A percentile compares a stretch with the other conserved stretches of the same genome.
phyloP scores from a whole-genome alignment of 2,113 vertebrate species.

The Bos taurus region DNA sequence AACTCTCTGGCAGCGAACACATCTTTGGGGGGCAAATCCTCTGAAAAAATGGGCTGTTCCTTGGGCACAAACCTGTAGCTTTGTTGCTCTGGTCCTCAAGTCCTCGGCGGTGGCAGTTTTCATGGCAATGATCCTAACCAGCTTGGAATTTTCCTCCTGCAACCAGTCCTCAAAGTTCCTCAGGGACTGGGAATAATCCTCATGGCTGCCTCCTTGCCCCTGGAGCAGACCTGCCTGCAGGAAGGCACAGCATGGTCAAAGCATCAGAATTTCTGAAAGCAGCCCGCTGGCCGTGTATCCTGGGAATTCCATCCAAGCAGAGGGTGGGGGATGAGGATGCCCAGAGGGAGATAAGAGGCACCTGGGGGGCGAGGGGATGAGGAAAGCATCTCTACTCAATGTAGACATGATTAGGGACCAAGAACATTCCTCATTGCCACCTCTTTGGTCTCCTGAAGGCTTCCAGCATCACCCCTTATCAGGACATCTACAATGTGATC shows the following conservation, averaged over 20 bases:
- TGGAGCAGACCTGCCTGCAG: not conserved
- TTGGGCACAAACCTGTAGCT: conserved; percentile 84
- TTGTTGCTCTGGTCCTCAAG: conserved; percentile 65
- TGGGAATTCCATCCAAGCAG: not conserved
- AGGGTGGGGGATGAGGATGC: not conserved
- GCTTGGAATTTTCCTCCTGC: conserved; percentile 79
- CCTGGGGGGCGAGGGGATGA: too few species aligned
- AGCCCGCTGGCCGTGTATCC: not conserved
- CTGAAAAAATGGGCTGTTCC: not conserved
- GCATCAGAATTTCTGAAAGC: not conserved
- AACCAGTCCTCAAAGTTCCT: conserved; percentile 88
- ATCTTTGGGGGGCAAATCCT: not conserved
- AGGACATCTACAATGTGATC: not conserved
- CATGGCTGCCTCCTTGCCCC: not conserved
- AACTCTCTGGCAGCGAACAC: not conserved
- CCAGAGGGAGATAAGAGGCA: accelerated
- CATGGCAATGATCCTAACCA: conserved; percentile 76
- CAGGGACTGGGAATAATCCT: conserved; percentile 57
- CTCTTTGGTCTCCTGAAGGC: not conserved
- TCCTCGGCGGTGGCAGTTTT: conserved; percentile 68
- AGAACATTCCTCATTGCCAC: not conserved
- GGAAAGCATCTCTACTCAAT: accelerated
- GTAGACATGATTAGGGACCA: not conserved
- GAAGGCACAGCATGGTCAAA: accelerated
- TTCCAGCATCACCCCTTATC: not conserved